Percentiles rank a stretch among this genome's conserved stretches.
phyloP scores from a whole-genome alignment of 2,113 vertebrate genomes.

The Corydoras sp. region DNA sequence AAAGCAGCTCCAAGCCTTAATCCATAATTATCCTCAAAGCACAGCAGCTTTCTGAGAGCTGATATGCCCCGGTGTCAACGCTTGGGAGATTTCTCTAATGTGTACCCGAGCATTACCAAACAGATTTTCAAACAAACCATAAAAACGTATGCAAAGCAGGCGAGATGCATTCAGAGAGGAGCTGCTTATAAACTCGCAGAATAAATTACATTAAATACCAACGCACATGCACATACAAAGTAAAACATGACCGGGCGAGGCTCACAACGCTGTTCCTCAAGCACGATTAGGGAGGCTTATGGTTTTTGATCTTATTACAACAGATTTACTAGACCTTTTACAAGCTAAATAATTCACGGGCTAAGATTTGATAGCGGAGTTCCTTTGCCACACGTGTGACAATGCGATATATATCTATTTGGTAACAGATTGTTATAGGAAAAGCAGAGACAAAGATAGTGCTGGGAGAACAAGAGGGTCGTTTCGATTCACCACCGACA shows the following conservation, averaged over 20 bases:
- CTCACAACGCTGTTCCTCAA: conserved; percentile 33
- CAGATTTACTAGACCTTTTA: conserved; percentile 55
- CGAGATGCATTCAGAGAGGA: conserved; percentile 42
- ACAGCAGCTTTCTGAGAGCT: conserved; percentile 28
- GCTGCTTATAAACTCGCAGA: conserved; percentile 52
- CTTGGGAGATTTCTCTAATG: conserved; percentile 22
- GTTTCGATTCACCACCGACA: conserved; percentile 48
- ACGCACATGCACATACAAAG: neutral
- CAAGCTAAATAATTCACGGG: conserved; percentile 66
- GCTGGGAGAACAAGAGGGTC: conserved; percentile 56
- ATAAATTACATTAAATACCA: conserved; percentile 45
- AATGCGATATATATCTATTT: conserved; percentile 66
- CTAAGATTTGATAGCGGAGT: conserved; percentile 53
- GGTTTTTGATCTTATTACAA: conserved; percentile 44
- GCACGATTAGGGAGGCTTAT: conserved; percentile 34
- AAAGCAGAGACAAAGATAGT: conserved; percentile 46
- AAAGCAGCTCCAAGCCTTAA: conserved; percentile 43
- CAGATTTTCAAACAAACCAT: conserved; percentile 31
- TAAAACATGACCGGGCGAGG: conserved; percentile 32
- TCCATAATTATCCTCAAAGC: conserved; percentile 41
- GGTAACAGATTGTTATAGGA: conserved; percentile 26
- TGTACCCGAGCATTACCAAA: conserved; percentile 30
- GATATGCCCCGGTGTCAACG: conserved; percentile 35
- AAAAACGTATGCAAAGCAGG: conserved; percentile 35
- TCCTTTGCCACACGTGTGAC: conserved; percentile 62